These are phyloP conservation scores for Drosophila percnosoma DNA, from an alignment of 2,888 invertebrate species.

Conservation along the genomic window DNA sequence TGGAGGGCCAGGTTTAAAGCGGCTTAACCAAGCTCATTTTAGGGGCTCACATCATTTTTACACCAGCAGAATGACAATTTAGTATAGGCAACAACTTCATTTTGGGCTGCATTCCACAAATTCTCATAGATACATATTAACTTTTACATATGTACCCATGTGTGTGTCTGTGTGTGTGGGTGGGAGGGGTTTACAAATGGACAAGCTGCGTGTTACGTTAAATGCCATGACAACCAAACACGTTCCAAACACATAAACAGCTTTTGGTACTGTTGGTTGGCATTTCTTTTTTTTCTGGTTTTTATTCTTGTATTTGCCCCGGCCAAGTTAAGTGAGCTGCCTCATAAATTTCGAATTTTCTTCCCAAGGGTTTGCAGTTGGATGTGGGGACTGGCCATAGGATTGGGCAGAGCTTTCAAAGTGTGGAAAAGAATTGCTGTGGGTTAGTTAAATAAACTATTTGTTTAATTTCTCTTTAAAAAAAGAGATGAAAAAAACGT, in stretches of 20 bases:
- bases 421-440: conserved; percentile 18
- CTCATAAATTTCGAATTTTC: conserved; percentile 68
- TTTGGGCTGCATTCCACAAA: conserved; percentile 54
- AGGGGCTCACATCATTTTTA: conserved; percentile 43
- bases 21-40: conserved; percentile 56
- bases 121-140: conserved; percentile 26
- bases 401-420: conserved; percentile 11
- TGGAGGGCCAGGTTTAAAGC: conserved; percentile 37
- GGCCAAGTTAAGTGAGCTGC: conserved; percentile 57
- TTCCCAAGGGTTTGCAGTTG: conserved; percentile 17
- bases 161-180: background rate
- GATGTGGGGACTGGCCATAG: background rate
- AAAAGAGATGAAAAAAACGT: background rate
- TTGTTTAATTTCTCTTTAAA: conserved; percentile 26
- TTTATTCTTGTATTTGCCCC: conserved; percentile 15
- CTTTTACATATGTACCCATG: conserved; percentile 16
- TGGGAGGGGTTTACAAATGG: conserved; percentile 58
- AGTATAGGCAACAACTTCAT: conserved; percentile 65
- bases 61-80: conserved; percentile 60
- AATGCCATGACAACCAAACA: conserved; percentile 58
- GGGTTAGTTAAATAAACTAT: conserved; percentile 33
- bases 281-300: conserved; percentile 9
- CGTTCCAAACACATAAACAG: conserved; percentile 74
- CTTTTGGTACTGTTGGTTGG: conserved; percentile 53
- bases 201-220: conserved; percentile 58